Percentiles rank a stretch among this genome's conserved stretches.
phyloP scores from a whole-genome alignment of 2,888 invertebrate genomes.

The Hanleya hanleyi region DNA sequence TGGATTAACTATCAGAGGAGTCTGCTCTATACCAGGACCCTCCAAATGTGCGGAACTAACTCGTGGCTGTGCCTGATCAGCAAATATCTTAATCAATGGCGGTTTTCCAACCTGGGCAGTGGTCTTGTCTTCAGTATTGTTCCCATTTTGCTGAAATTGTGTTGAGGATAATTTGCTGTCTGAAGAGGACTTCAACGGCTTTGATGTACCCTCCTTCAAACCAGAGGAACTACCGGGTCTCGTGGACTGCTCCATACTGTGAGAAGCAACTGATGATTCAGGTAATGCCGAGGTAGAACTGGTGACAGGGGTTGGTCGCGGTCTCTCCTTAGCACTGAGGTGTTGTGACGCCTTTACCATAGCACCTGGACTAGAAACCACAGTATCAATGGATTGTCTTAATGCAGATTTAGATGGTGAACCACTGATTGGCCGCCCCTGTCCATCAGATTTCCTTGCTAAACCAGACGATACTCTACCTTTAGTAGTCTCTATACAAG shows the following conservation, averaged over 20 bases:
- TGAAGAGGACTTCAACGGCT: too few species aligned
- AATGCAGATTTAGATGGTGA: background rate
- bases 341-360: background rate
- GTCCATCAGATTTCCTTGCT: background rate
- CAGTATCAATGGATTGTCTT: too few species aligned
- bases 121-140: background rate
- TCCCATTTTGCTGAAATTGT: background rate
- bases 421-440: background rate
- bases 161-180: background rate
- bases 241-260: background rate
- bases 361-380: background rate
- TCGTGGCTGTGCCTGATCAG: conserved; percentile 36
- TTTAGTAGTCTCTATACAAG: background rate
- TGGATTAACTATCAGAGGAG: conserved; percentile 63
- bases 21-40: conserved; percentile 16
- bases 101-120: conserved; percentile 28
- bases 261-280: background rate
- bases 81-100: conserved; percentile 46
- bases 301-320: background rate
- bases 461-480: background rate
- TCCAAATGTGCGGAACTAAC: conserved; percentile 31
- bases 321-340: background rate
- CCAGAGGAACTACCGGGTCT: background rate
- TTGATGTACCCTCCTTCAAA: too few species aligned
- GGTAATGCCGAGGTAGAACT: background rate